Percentiles rank a stretch among this genome's conserved stretches.
Evolutionary conservation across 2,113 vertebrate species (phyloP).

Genomic region (Ciconia boyciana): DNA sequence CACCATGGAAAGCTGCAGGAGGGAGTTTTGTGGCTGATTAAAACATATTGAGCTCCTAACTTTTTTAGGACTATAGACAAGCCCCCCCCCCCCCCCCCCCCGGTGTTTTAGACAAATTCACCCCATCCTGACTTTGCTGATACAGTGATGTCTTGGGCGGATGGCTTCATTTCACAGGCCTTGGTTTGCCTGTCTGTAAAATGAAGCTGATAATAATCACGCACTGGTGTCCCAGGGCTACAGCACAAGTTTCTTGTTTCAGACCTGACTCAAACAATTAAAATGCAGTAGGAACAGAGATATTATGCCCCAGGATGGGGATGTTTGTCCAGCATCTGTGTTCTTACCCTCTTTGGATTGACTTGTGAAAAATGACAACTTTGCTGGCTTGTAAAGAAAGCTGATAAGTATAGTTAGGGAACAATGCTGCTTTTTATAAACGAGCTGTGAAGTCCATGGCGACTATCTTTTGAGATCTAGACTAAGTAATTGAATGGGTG

Average conservation of each 20-base stretch:
- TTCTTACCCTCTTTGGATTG: not conserved
- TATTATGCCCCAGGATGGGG: not conserved
- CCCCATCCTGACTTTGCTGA: not conserved
- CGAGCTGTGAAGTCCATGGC: not conserved
- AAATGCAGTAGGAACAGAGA: not conserved
- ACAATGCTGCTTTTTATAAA: not conserved
- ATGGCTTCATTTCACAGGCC: not conserved
- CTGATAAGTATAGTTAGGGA: not conserved
- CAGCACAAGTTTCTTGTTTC: not conserved
- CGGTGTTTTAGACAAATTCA: not conserved
- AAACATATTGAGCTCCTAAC: not conserved
- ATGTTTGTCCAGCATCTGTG: rapidly evolving
- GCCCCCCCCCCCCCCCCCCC: no score
- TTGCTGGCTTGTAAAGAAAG: not conserved
- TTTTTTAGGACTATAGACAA: not conserved
- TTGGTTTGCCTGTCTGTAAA: not conserved
- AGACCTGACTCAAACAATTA: not conserved
- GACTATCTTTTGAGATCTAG: not conserved
- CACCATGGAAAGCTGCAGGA: not conserved
- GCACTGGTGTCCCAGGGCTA: not conserved
- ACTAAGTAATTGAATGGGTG: not conserved
- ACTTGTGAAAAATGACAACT: not conserved
- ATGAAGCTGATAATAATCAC: not conserved
- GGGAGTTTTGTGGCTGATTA: not conserved
- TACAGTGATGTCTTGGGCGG: not conserved